Evolutionary conservation across 2,888 invertebrate genomes (phyloP).

Genomic region (Clunio marinus): DNA sequence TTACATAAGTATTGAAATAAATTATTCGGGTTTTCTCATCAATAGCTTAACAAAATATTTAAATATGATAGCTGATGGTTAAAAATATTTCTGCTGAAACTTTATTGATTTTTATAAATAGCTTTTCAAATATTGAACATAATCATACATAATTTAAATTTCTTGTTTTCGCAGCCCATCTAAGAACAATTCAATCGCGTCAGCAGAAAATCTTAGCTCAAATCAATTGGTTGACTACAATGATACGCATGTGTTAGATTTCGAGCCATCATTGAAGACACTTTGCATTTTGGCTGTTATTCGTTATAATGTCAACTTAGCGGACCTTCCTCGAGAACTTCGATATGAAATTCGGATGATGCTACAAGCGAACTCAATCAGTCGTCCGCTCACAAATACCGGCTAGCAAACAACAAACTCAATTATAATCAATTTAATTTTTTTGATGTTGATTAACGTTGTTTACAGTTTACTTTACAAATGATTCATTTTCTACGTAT

Average conservation of each 20-base stretch:
- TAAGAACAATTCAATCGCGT: not conserved
- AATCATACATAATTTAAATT: not conserved
- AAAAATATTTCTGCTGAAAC: no score
- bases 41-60: no score
- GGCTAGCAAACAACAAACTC: slow-evolving; percentile 48
- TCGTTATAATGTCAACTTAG: slow-evolving; percentile 61
- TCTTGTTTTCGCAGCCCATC: slow-evolving; percentile 22
- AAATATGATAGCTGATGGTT: no score
- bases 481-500: not conserved
- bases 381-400: slow-evolving; percentile 53
- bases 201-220: not conserved
- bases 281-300: slow-evolving; percentile 64
- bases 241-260: slow-evolving; percentile 78
- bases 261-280: slow-evolving; percentile 69
- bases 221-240: slow-evolving; percentile 66
- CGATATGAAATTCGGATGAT: slow-evolving; percentile 63
- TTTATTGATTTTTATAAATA: not conserved
- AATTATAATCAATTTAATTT: slow-evolving; percentile 29
- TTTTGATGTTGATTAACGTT: slow-evolving; percentile 20
- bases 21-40: no score
- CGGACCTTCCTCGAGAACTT: slow-evolving; percentile 61
- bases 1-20: no score
- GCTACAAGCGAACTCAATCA: slow-evolving; percentile 67
- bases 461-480: slow-evolving; percentile 23
- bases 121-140: not conserved